Evolutionary conservation across 2,113 vertebrate genomes (phyloP).

Genomic region (Bothrops jararaca): DNA sequence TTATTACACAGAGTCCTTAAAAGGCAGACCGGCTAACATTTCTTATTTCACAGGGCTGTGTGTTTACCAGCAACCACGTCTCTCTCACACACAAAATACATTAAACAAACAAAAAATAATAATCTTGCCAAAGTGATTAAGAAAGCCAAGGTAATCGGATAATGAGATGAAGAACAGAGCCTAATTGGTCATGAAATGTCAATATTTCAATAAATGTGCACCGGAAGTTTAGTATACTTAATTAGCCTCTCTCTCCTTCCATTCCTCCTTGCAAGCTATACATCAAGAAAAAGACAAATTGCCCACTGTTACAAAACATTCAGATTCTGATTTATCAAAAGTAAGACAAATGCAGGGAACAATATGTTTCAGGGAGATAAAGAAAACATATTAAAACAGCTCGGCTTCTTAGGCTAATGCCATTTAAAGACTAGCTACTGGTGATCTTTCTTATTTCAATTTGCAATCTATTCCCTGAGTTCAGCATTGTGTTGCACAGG

Average conservation of each 20-base stretch:
- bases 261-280: constrained; percentile 57
- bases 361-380: constrained; percentile 26
- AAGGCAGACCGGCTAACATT: constrained; percentile 15
- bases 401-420: constrained; percentile 20
- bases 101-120: background rate
- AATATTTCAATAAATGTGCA: constrained; percentile 59
- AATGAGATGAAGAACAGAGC: constrained; percentile 50
- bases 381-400: background rate
- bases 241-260: constrained; percentile 57
- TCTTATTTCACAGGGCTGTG: background rate
- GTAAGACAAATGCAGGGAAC: constrained; percentile 25
- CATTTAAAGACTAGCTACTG: constrained; percentile 35
- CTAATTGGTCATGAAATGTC: constrained; percentile 65
- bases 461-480: background rate
- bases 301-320: constrained; percentile 51
- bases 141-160: constrained; percentile 50
- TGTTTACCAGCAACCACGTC: background rate
- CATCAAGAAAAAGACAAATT: constrained; percentile 54
- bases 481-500: background rate
- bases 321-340: constrained; percentile 40
- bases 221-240: constrained; percentile 59
- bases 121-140: constrained; percentile 38
- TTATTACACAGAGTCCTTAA: background rate
- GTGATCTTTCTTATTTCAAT: background rate
- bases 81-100: background rate